These are phyloP conservation scores for Psittacula cyanocephala DNA, from an alignment of 2,113 vertebrate genomes.

Conservation along the genomic window DNA sequence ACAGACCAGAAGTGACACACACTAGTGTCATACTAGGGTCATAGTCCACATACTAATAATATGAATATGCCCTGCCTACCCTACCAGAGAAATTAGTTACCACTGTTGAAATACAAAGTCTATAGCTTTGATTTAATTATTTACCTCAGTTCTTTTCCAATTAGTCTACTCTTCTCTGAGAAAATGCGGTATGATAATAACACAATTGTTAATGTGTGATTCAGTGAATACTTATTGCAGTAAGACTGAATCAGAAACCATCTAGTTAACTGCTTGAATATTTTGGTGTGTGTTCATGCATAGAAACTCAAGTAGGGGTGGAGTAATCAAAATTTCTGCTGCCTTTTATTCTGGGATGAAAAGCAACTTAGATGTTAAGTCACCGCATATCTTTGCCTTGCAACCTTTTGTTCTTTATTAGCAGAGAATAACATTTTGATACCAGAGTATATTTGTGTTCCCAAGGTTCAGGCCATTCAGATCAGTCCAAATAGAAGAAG, in stretches of 20 bases:
- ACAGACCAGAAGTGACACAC: neutral
- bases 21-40: neutral
- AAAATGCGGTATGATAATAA: neutral
- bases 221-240: neutral
- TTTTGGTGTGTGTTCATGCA: neutral
- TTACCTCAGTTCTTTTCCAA: neutral
- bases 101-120: neutral
- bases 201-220: neutral
- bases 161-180: neutral
- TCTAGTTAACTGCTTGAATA: neutral
- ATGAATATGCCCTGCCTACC: neutral
- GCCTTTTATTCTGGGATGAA: neutral
- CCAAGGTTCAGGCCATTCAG: constrained; percentile 21
- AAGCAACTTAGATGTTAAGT: neutral
- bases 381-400: neutral
- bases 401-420: constrained; percentile 26
- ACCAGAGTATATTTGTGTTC: neutral
- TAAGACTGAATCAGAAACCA: neutral
- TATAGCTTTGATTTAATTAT: neutral
- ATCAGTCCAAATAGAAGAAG: constrained; percentile 22
- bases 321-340: neutral
- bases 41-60: neutral
- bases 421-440: constrained; percentile 23
- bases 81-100: neutral
- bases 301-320: neutral